A percentile compares a stretch with the other conserved stretches of the same genome.
These are phyloP conservation scores for Conistra vaccinii DNA, from an alignment of 2,888 invertebrate genomes.

Conservation along the genomic window DNA sequence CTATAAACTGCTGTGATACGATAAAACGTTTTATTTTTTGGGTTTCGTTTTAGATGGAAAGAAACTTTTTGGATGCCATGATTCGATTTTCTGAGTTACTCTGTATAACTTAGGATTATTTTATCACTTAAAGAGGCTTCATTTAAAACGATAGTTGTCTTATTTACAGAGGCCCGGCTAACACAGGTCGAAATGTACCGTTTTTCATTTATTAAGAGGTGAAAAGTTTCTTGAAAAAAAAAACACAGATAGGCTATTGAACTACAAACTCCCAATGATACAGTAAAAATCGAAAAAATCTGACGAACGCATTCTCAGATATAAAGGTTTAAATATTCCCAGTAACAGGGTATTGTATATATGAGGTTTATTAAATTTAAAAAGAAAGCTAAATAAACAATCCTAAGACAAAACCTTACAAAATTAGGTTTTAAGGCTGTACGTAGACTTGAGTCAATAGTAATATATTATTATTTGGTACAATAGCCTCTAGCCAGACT, in stretches of 20 bases:
- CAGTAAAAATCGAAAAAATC: too few relatives aligned
- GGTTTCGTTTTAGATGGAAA: slow-evolving; percentile 3
- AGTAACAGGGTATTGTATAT: too few relatives aligned
- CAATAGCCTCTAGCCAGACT: slow-evolving; percentile 10
- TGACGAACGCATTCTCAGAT: too few relatives aligned
- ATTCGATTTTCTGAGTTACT: background rate
- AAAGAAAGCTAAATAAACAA: too few relatives aligned
- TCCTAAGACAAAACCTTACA: background rate
- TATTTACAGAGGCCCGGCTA: too few relatives aligned
- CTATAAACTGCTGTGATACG: slow-evolving; percentile 48
- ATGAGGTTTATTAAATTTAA: too few relatives aligned
- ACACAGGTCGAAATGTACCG: too few relatives aligned
- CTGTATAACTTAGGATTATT: background rate
- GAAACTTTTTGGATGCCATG: slow-evolving; percentile 1
- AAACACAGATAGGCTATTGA: too few relatives aligned
- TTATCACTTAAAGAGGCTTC: background rate
- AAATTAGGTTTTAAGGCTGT: background rate
- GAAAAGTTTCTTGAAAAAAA: too few relatives aligned
- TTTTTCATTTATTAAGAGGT: too few relatives aligned
- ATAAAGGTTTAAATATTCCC: too few relatives aligned
- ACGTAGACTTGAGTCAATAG: background rate
- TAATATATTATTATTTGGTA: background rate
- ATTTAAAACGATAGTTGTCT: background rate
- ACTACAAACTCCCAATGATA: too few relatives aligned
- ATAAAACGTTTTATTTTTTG: slow-evolving; percentile 48